Evolutionary conservation across 2,797 vertebrate genomes (phyloP), one percentile per base, ranked within the genome.

Genomic region (Leucoraja ocellata): DNA sequence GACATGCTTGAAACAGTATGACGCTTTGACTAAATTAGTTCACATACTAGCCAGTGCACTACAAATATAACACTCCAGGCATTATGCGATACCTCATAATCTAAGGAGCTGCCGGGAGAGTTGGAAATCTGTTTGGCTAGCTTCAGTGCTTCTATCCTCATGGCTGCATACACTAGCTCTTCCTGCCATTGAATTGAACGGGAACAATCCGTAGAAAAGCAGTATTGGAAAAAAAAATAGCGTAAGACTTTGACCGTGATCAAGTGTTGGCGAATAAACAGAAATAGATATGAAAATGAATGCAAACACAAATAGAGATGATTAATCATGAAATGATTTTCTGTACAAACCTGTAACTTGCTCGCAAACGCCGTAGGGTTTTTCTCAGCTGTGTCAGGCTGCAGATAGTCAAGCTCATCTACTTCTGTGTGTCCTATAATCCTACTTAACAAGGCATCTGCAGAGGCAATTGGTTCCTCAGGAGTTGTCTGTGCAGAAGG

Each of bases 131-230:
- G 97, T 97, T 98, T 97, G 98, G 99, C 99, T 98, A 99, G 97
- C 97, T 98, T 98, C 96, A 99, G 97, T 63, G 98, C 99, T 97
- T 99, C 99, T 98, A 99, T 99, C 98, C 98, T 98, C 98, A 99
- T 97, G 95, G 98, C 96, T 95, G 98, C 98, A 96, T 99, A 98
- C 95, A 99, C 98, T 98, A 99, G 97, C 96, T 99, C 98, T 98
- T 99, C 99, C 99, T 99, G 98, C 94, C 96, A 95, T 94, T 94
- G 94, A 95, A 94, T 93, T 13, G 90, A 94, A 94, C 93, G 77
- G 54, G 93, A 94, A 94, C 36, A 92, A 94, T 93, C 94, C 95
- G 21, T 92, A 13, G 84, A 93, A 94, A 95, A 94, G 94, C 86
- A 94, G 93, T 93, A 94, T 91, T 94, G 93, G 63, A 76, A 93